Base-by-base conservation (phyloP, 2,797 vertebrate species). In the Manis javanica region DNA sequence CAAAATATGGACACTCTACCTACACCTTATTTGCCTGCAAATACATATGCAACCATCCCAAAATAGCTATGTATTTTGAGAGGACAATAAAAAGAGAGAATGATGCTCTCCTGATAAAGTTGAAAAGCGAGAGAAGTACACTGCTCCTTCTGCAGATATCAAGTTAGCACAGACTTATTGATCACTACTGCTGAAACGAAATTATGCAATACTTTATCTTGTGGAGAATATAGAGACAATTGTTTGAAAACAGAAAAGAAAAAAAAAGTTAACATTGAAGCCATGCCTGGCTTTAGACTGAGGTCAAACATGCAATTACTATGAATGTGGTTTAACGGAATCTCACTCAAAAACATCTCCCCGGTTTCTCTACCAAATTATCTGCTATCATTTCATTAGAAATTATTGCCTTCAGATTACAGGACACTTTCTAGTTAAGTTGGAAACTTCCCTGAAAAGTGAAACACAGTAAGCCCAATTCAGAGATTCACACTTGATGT, bases 401-500 rank as follows among this genome's bases (percentile, higher is more conserved):
- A 78, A 90, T 42, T 21, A 1, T 31, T 71, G n/a, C 13, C 66
- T 64, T 96, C 31, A 89, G 37, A 9, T 93, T 90, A 87, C 11
- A 91, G 21, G 5, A 71, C 5, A 66, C 10, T 53, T 71, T 61
- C 15, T 77, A 86, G 26, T 83, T 78, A 94, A 79, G 87, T 5
- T 89, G 75, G 14, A 96, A 92, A 87, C 77, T 78, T 59, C 7
- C 26, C 34, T 75, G 19, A 95, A 93, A 74, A 77, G 26, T n/a
- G 7, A 85, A 87, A 95, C 24, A 64, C 7, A 61, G 4, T 88
- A 83, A 55, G 26, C 12, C 21, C 78, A 90, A 68, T 78, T 46
- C 55, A 84, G 26, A 1, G 7, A n/a, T 53, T 77, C 85, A 23
- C 14, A 66, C 5, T 10, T 51, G 37, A 37, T 64, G 16, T 53